Conservation (phyloP, 2,888 invertebrate genomes). For the Camponotus fellah region DNA sequence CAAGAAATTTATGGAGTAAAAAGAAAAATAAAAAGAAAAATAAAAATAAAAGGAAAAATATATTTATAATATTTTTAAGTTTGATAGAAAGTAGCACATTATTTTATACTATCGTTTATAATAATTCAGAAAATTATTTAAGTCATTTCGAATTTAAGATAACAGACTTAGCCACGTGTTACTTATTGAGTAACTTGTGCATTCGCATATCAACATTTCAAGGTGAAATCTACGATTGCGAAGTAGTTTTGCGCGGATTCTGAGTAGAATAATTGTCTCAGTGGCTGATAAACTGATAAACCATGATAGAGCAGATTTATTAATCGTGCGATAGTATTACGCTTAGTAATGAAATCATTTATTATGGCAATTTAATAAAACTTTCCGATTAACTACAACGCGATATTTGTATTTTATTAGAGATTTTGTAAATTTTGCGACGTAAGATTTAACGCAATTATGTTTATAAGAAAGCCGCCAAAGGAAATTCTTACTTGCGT, state of each 20-base stretch:
- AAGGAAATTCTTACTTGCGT: no score
- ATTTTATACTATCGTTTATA: no score
- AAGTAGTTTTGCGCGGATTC: not conserved
- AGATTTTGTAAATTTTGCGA: slow-evolving; percentile 7
- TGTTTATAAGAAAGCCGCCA: not conserved
- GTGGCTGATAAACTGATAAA: slow-evolving; percentile 46
- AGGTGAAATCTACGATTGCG: not conserved
- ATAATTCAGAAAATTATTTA: not conserved
- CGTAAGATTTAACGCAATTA: slow-evolving; percentile 19
- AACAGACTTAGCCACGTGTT: not conserved
- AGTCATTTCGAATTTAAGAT: not conserved
- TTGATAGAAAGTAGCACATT: no score
- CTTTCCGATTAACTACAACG: slow-evolving; percentile 17
- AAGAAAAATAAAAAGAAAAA: no score
- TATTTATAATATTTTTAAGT: no score
- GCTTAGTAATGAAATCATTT: slow-evolving; percentile 54
- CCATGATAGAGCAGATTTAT: slow-evolving; percentile 20
- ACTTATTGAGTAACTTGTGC: slow-evolving; percentile 10
- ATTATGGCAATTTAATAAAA: slow-evolving; percentile 47
- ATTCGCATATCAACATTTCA: slow-evolving; percentile 15
- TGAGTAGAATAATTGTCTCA: slow-evolving; percentile 4
- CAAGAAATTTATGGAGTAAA: no score
- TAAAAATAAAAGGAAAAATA: no score
- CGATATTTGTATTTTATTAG: slow-evolving; percentile 27
- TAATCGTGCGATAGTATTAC: slow-evolving; percentile 8